Percentiles rank a stretch among this genome's conserved stretches.
Conservation (phyloP, 1,140 invertebrate genomes). For the Ceratitis capitata region DNA sequence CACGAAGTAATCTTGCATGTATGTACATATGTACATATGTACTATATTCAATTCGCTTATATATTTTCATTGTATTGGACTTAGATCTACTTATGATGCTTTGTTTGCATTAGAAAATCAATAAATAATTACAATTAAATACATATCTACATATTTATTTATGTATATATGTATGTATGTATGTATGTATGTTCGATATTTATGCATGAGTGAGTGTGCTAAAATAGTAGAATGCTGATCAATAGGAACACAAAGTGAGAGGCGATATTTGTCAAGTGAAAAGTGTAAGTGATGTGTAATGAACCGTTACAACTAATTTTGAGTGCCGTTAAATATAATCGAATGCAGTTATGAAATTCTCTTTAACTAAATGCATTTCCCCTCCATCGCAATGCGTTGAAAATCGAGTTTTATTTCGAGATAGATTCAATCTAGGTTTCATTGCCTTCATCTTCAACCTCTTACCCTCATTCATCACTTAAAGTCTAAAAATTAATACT, state of each 20-base stretch:
- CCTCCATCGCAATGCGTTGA: not conserved
- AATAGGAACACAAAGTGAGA: not conserved
- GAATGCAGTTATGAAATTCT: not conserved
- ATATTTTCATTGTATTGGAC: not conserved
- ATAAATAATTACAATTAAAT: not conserved
- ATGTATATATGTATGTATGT: not conserved
- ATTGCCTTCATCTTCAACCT: not conserved
- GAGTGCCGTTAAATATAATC: not conserved
- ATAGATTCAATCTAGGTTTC: not conserved
- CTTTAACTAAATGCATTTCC: not conserved
- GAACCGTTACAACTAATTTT: not conserved
- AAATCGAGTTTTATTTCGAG: too few species aligned
- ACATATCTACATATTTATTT: not conserved
- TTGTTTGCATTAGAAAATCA: not conserved
- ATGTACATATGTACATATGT: not conserved
- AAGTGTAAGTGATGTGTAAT: not conserved
- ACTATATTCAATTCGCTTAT: not conserved
- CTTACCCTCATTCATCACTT: not conserved
- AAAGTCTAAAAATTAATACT: not conserved
- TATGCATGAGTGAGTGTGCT: not conserved
- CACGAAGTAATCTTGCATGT: not conserved
- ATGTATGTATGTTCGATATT: not conserved
- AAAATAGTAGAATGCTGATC: not conserved
- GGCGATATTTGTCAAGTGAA: not conserved
- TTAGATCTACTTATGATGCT: not conserved